phyloP scores from a whole-genome alignment of 2,888 invertebrate species.

The Notocelia uddmanniana region DNA sequence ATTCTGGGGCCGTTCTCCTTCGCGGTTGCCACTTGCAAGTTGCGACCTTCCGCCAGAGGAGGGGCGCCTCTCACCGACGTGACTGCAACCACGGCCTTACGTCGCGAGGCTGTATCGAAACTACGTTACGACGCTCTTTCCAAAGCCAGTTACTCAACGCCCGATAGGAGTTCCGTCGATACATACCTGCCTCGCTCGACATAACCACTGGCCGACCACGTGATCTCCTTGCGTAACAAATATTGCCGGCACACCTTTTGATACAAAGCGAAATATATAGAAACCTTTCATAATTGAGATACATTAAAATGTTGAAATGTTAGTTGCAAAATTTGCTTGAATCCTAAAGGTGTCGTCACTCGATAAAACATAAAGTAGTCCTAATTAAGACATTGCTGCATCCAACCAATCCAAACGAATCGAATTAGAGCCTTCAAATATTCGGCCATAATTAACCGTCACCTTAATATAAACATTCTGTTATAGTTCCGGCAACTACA shows the following conservation, averaged over 20 bases:
- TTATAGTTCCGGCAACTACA: constrained; percentile 20
- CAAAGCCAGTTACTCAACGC: constrained; percentile 80
- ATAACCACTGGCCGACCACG: constrained; percentile 78
- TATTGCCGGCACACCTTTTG: constrained; percentile 76
- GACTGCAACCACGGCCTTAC: constrained; percentile 85
- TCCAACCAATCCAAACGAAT: constrained; percentile 6
- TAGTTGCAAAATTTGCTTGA: constrained; percentile 62
- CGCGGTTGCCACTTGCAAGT: constrained; percentile 76
- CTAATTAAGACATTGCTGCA: constrained; percentile 8
- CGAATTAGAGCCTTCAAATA: constrained; percentile 4
- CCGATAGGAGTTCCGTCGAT: constrained; percentile 80
- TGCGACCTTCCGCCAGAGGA: constrained; percentile 82
- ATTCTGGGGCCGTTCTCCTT: constrained; percentile 82
- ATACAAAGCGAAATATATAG: constrained; percentile 77
- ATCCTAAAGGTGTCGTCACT: constrained; percentile 7
- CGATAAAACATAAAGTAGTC: background rate
- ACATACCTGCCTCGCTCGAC: constrained; percentile 72
- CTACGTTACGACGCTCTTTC: constrained; percentile 85
- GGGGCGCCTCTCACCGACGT: constrained; percentile 85
- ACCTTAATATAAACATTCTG: constrained; percentile 11
- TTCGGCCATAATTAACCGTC: constrained; percentile 15
- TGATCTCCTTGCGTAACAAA: constrained; percentile 79
- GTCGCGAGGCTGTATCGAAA: constrained; percentile 85
- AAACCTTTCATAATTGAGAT: constrained; percentile 75
- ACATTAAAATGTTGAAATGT: constrained; percentile 69